Evolutionary conservation across 2,888 invertebrate genomes (phyloP), one percentile per base, ranked within the genome.

Genomic region (Pheosia gnoma): DNA sequence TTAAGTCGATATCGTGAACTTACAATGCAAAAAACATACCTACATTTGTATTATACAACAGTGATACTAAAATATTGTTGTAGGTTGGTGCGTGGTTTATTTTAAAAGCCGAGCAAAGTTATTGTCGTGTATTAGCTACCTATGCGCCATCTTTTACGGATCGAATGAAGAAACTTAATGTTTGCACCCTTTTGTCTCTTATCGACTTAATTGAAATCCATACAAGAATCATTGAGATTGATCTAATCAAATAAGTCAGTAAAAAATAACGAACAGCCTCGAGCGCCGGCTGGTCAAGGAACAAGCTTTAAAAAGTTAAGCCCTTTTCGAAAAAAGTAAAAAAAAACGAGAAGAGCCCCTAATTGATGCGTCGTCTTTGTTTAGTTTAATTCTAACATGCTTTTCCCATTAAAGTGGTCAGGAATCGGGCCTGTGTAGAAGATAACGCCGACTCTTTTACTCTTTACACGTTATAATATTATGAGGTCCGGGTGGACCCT

Each of bases 321-420:
- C 86, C 88, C 88, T 88, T 93, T 90, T 91, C 86, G 75, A 78
- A 81, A 85, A 83, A 82, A 80, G 75, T 76, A 68, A 77, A 79
- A 88, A 86, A 90, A 87, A 86, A 72, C 70, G 79, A 87, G 82
- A 82, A 84, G 81, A 84, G 85, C 80, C 88, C 88, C 92, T 94
- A 94, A 94, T 94, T 94, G 94, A 94, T 94, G 94, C 93, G 92
- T 94, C 91, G 92, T 91, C 93, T 94, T 93, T 93, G 93, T 93
- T 94, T 93, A 94, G 94, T 91, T 94, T 93, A 93, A 94, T 93
- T 94, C 93, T 91, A 92, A 94, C 94, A 94, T 93, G 94, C 87
- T 94, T 94, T 93, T 92, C 92, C 94, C 94, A 94, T 94, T 94
- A 94, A 93, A 93, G 89, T 91, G 92, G 91, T 90, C 91, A 91